These are phyloP conservation scores for Melinopterus prodromus DNA, from an alignment of 2,888 invertebrate species.

Conservation along the genomic window DNA sequence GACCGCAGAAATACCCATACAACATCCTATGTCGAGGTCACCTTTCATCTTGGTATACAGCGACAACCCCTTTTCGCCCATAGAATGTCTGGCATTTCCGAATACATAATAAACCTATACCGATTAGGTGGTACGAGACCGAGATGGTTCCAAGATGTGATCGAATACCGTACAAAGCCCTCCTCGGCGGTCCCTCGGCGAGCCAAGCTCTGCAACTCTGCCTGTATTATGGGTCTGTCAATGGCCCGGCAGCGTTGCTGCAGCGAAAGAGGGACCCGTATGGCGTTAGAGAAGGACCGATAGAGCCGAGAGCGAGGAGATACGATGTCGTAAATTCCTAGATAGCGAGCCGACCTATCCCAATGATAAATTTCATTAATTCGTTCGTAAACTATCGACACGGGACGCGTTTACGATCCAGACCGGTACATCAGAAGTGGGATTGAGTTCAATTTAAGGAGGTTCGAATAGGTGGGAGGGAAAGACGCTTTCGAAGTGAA, in stretches of 20 bases:
- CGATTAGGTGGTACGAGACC: background rate
- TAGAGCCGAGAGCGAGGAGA: background rate
- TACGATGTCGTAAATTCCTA: background rate
- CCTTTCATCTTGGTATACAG: background rate
- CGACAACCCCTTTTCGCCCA: background rate
- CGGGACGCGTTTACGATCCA: background rate
- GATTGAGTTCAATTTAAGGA: too few relatives aligned
- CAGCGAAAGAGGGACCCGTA: background rate
- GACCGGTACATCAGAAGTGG: background rate
- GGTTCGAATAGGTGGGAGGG: too few relatives aligned
- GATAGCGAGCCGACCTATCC: background rate
- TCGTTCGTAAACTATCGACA: background rate
- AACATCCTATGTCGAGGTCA: background rate
- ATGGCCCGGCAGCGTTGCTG: background rate
- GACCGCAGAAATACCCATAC: too few relatives aligned
- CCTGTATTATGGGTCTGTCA: background rate
- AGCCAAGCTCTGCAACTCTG: background rate
- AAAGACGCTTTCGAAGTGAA: too few relatives aligned
- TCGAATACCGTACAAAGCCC: background rate
- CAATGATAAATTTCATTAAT: slow-evolving; percentile 4
- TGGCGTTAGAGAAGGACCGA: background rate
- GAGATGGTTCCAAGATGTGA: background rate
- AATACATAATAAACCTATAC: background rate
- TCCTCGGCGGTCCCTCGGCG: background rate
- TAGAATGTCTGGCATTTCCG: background rate